These are phyloP conservation scores for Dusona sp. DNA, from an alignment of 2,888 invertebrate genomes.

Conservation along the genomic window DNA sequence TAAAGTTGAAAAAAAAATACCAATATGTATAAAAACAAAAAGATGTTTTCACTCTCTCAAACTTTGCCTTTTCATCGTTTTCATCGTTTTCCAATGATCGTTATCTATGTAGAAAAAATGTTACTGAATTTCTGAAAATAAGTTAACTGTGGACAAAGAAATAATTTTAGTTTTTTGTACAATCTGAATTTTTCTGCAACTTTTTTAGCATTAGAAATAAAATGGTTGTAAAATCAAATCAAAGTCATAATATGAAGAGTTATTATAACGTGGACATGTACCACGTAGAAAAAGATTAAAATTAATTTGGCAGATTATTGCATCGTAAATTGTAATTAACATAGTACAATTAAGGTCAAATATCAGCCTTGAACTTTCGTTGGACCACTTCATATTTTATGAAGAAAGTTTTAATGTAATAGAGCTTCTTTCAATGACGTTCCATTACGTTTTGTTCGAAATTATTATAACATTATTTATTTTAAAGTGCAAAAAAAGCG, in stretches of 20 bases:
- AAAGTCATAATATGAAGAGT: not conserved
- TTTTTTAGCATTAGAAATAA: not conserved
- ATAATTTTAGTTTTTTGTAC: too few relatives aligned
- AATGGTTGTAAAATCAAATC: too few relatives aligned
- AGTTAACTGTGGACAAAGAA: too few relatives aligned
- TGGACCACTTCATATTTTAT: not conserved
- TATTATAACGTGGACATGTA: not conserved
- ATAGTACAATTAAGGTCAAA: not conserved
- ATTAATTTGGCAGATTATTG: not conserved
- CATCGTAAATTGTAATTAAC: not conserved
- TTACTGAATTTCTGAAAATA: too few relatives aligned
- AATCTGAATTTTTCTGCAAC: not conserved
- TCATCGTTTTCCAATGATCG: too few relatives aligned
- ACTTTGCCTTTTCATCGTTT: not conserved
- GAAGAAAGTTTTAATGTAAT: not conserved
- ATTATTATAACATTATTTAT: not conserved
- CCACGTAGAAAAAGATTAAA: not conserved
- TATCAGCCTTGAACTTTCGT: not conserved
- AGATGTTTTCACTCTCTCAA: not conserved
- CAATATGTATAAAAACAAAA: not conserved
- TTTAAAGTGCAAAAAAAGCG: not conserved
- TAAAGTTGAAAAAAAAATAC: not conserved
- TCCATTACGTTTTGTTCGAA: not conserved
- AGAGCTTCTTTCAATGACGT: not conserved
- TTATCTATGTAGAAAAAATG: too few relatives aligned